A percentile compares a stretch with the other conserved stretches of the same genome.
Conservation (phyloP, 2,797 vertebrate genomes). For the Gadopsis bispinosus region DNA sequence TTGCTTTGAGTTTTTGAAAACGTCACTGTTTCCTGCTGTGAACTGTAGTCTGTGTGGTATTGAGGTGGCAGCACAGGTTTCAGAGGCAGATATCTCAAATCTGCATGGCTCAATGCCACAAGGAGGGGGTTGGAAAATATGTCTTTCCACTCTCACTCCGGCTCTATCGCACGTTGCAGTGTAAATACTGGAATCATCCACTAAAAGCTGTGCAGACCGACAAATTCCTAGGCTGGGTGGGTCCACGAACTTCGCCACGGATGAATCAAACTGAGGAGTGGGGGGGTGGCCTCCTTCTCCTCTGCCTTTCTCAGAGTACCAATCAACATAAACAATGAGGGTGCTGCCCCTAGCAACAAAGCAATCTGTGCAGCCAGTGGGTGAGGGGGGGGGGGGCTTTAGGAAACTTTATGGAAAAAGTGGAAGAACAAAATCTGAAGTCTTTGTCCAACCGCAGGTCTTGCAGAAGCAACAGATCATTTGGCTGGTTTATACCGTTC, state of each 20-base stretch:
- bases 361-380: neutral
- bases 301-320: slow-evolving; percentile 29
- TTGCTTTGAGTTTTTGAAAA: slow-evolving; percentile 14
- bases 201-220: neutral
- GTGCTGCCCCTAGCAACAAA: slow-evolving; percentile 43
- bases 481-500: neutral
- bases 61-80: neutral
- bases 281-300: slow-evolving; percentile 25
- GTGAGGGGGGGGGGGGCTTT: neutral
- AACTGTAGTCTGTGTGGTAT: neutral
- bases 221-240: slow-evolving; percentile 74
- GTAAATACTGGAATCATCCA: slow-evolving; percentile 32
- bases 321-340: slow-evolving; percentile 59
- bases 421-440: slow-evolving; percentile 4
- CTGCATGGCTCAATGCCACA: neutral
- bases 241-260: slow-evolving; percentile 10
- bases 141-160: neutral
- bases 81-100: slow-evolving; percentile 1
- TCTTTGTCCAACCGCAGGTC: slow-evolving; percentile 25
- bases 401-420: slow-evolving; percentile 24
- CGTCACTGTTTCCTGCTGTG: slow-evolving; percentile 5
- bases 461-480: slow-evolving; percentile 25
- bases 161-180: neutral
- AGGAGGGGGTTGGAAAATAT: neutral
- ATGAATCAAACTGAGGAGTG: slow-evolving; percentile 51